phyloP scores from a whole-genome alignment of 2,888 invertebrate genomes.

The Watsonalla binaria region DNA sequence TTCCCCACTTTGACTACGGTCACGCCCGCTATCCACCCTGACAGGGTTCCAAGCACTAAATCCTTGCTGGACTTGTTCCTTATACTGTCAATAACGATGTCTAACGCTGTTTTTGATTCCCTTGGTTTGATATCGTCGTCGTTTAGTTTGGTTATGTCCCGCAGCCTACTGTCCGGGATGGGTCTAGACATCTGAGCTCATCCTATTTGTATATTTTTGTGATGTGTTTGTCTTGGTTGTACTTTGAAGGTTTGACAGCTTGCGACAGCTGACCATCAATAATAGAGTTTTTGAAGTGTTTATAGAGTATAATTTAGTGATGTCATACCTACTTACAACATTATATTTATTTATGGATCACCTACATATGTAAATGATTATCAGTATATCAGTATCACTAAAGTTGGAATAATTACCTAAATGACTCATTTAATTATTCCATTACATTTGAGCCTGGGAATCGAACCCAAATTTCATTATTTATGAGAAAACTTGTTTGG shows the following conservation, averaged over 20 bases:
- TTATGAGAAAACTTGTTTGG: too few species aligned
- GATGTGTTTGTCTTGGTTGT: conserved; percentile 2
- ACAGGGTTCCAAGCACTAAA: conserved; percentile 48
- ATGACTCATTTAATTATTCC: too few species aligned
- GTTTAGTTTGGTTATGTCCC: conserved; percentile 28
- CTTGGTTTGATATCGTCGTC: conserved; percentile 30
- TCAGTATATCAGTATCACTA: too few species aligned
- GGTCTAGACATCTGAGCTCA: conserved; percentile 53
- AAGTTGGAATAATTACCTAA: too few species aligned
- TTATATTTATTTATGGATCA: too few species aligned
- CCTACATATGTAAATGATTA: too few species aligned
- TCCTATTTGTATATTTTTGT: conserved; percentile 15
- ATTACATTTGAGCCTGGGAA: too few species aligned
- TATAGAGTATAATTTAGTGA: neutral
- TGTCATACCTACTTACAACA: too few species aligned
- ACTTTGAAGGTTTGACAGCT: conserved; percentile 2
- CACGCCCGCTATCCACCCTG: conserved; percentile 84
- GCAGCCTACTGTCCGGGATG: conserved; percentile 35
- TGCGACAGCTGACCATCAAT: neutral
- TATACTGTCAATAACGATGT: conserved; percentile 40
- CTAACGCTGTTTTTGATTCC: conserved; percentile 35
- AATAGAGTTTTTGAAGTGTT: neutral
- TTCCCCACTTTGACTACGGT: conserved; percentile 90
- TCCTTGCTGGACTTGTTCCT: conserved; percentile 44
- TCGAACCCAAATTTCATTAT: too few species aligned